Evolutionary conservation across 2,113 vertebrate species (phyloP), one percentile per base, ranked within the genome.

Genomic region (Sander vitreus): DNA sequence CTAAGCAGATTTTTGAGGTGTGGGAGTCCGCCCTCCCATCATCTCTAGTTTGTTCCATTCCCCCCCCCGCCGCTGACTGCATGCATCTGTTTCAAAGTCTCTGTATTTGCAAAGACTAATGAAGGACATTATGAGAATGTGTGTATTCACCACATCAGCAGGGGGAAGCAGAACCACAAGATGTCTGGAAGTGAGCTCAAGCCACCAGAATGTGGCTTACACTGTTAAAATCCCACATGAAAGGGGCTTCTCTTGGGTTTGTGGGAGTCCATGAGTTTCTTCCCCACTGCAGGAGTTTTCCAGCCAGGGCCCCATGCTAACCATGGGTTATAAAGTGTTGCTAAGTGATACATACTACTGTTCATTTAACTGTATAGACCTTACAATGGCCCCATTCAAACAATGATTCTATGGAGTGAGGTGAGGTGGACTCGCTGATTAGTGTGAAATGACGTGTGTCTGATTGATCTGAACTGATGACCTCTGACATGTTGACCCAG

Each of bases 191-290:
- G 87, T 93, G 86, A 92, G 87, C 76, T 93, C 89, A 93, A 78
- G n/a, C 60, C 50, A 58, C 30, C 85, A 88, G 86, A 93, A 95
- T 93, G 89, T 74, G 81, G 59, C 21, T 71, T 79, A 88, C 71
- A 79, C 84, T 59, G 81, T 89, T 87, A 89, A 78, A 78, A 68
- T 55, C 75, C 93, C 93, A 93, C 93, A 95, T 94, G 76, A 94
- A 95, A 95, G 72, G 48, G 53, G 16, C 76, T 85, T 71, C 70
- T 71, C 63, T 65, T 71, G 85, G 78, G 86, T 87, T 84, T 77
- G 85, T 78, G 74, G 85, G 76, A 89, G 68, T 76, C 65, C 45
- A 8, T 59, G 80, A 53, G 27, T 78, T 80, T 67, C 74, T 76
- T 73, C 64, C 67, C 65, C 68, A 63, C 77, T 76, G 43, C 72